Evolutionary conservation across 2,797 vertebrate genomes (phyloP), one percentile per base, ranked within the genome.

Genomic region (Danio jaintianensis): DNA sequence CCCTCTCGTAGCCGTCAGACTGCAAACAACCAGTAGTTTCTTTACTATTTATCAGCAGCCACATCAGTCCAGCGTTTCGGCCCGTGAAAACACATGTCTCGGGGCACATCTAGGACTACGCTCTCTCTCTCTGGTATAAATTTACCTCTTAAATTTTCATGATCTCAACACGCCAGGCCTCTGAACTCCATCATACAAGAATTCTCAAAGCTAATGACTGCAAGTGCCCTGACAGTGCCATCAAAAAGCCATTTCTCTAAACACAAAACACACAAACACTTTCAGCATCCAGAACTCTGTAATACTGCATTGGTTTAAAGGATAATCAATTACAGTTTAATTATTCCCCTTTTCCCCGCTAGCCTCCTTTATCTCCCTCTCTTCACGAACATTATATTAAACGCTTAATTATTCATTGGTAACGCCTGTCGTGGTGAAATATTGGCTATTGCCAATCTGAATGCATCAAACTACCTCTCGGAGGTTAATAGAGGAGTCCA

Each of bases 321-420:
- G 92, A 92, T 89, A 93, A 95, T 96, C 96, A 92, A 90, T 94
- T 95, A 94, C 90, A 92, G 94, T 95, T 95, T 96, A 94, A 95
- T 94, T 92, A 94, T 96, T 97, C 96, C 94, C 93, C 90, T 89
- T 29, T 88, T 86, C 86, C 62, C 42, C 86, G 76, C 67, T 76
- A 63, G 58, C 43, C 83, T 74, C 68, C 72, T 77, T 71, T 82
- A 79, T 71, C 63, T 89, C 91, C 89, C 78, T 86, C 82, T 85
- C 87, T 88, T 86, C 84, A 84, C 93, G 92, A 95, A 93, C 92
- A 91, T 96, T 95, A 95, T 97, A 97, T 98, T 94, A 96, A 96
- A 95, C 92, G 93, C 93, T 97, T 97, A 97, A 97, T 99, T 98
- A 98, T 98, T 98, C 95, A 97, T 97, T 92, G 92, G 93, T 94